Evolutionary conservation across 1,140 invertebrate species (phyloP).

Genomic region (Drosophila hydei): DNA sequence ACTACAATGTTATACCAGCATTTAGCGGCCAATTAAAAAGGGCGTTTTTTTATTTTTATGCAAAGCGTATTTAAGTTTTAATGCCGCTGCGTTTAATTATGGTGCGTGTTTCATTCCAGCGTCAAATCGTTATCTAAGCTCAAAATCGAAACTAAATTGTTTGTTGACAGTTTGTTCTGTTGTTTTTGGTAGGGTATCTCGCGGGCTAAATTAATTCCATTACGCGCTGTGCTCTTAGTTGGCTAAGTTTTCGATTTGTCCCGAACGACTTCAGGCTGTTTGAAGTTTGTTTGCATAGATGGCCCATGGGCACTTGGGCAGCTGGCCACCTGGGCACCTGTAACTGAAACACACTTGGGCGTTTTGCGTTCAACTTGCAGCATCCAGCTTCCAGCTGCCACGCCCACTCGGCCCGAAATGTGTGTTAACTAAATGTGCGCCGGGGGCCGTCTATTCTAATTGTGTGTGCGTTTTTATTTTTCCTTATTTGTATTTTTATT

Average conservation of each 20-base stretch:
- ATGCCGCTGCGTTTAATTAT: background rate
- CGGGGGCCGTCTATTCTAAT: constrained; percentile 56
- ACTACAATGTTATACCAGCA: constrained; percentile 14
- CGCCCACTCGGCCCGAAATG: constrained; percentile 5
- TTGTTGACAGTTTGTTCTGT: too few species aligned
- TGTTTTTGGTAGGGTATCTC: too few species aligned
- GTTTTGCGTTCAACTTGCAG: background rate
- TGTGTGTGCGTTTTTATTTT: constrained; percentile 62
- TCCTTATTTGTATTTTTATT: constrained; percentile 13
- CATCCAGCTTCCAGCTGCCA: constrained; percentile 1
- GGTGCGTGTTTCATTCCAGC: background rate
- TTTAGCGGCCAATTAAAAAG: constrained; percentile 9
- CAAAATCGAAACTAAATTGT: too few species aligned
- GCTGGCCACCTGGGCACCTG: constrained; percentile 4
- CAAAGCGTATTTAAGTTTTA: background rate
- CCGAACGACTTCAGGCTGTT: constrained; percentile 2
- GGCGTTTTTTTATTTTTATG: constrained; percentile 3
- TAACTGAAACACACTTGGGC: constrained; percentile 1
- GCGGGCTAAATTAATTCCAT: background rate
- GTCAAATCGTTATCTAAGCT: too few species aligned
- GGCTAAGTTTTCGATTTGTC: constrained; percentile 11
- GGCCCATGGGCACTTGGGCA: constrained; percentile 27
- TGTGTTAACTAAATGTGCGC: constrained; percentile 22
- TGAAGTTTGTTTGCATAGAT: constrained; percentile 31
- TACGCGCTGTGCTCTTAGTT: background rate